Base-by-base conservation (phyloP, 2,888 invertebrate species). In the Calliphora vomitoria region DNA sequence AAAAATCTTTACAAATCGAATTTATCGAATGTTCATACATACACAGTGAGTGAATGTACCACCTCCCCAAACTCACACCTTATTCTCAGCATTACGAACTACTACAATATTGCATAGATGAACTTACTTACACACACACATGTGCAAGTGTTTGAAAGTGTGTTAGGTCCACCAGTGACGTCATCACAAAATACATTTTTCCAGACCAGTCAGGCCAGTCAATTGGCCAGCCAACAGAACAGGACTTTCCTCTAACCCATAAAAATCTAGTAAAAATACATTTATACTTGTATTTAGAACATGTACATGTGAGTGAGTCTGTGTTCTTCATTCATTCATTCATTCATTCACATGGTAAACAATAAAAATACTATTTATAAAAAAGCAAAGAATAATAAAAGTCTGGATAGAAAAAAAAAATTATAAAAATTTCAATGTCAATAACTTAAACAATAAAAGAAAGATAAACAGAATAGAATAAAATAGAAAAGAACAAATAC, bases 361-460 rank as follows among this genome's bases (percentile, higher is more conserved):
- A 74, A 82, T 82, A 82, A 82, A 25, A 71, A 74, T 74, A 68
- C 58, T 82, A 66, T 68, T 66, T 82, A 75, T 82, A 74, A 79
- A 81, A 82, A 78, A 82, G 55, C 15, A 71, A 74, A 86, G 78
- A 71, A 85, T 38, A 83, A 68, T 55, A 69, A 53, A 71, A 85
- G 82, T 66, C 85, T 71, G 82, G 38, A 68, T 75, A 11, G 78
- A n/a, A n/a, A 25, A 25, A 82, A 80, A 81, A 86, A 85, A 88
- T 86, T 85, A 83, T 88, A 89, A 88, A 83, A 89, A 88, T 88
- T 89, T 89, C 89, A 89, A 88, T 88, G 89, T 84, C 89, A 88
- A 88, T 88, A 89, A 87, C 89, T 88, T 89, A 89, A 88, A 88
- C 87, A 89, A 89, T 88, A 87, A 87, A 88, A 87, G 83, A 87